phyloP scores from a whole-genome alignment of 2,888 invertebrate genomes.

The Platypus cylindrus region DNA sequence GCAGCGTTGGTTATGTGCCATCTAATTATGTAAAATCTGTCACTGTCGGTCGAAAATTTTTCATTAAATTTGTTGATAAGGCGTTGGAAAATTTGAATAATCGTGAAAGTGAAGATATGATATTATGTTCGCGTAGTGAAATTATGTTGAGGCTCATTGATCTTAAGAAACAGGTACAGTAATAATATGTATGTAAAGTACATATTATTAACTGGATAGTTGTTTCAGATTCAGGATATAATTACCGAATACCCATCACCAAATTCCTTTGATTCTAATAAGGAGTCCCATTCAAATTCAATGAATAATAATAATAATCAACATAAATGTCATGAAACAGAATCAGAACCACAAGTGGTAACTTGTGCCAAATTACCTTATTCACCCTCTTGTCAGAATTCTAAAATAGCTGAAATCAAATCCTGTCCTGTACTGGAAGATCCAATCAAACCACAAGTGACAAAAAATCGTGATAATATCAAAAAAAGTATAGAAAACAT shows the following conservation, averaged over 20 bases:
- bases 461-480: slow-evolving; percentile 25
- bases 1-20: slow-evolving; percentile 74
- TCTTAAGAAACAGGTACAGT: slow-evolving; percentile 44
- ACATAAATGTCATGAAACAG: too few species aligned
- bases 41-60: slow-evolving; percentile 60
- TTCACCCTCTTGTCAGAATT: too few species aligned
- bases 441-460: slow-evolving; percentile 24
- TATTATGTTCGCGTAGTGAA: slow-evolving; percentile 45
- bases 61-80: slow-evolving; percentile 57
- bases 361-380: too few species aligned
- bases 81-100: slow-evolving; percentile 42
- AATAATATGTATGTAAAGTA: slow-evolving; percentile 9
- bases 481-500: slow-evolving; percentile 29
- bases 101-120: slow-evolving; percentile 19
- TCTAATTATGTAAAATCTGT: slow-evolving; percentile 74
- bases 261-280: too few species aligned
- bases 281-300: too few species aligned
- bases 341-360: too few species aligned
- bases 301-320: too few species aligned
- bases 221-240: too few species aligned
- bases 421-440: slow-evolving; percentile 20
- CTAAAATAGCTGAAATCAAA: slow-evolving; percentile 18
- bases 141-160: slow-evolving; percentile 47
- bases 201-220: too few species aligned
- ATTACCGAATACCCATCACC: too few species aligned